Evolutionary conservation across 1,140 invertebrate species (phyloP), one percentile per base, ranked within the genome.

Genomic region (Hormaphis cornu): DNA sequence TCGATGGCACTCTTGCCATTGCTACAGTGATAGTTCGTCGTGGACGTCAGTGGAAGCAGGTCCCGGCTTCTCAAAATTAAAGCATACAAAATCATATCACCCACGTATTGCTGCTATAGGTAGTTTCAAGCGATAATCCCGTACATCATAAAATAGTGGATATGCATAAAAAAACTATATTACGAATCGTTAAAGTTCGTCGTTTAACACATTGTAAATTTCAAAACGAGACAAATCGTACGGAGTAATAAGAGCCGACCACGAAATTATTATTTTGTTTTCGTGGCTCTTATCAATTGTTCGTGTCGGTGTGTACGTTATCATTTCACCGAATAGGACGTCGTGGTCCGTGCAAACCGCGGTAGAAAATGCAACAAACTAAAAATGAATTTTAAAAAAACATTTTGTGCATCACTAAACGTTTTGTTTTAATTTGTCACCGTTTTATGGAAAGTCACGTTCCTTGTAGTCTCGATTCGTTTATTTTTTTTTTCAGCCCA

Each of bases 11-110:
- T 66, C 28, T 66, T 14, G 0, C 61, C 61, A 33, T 50, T 50
- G 6, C 14, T 37, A 24, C 61, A 66, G 0, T 66, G 61, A 9
- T 66, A 66, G 24, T 66, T 66, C 2, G 61, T 66, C 1, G 61
- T 66, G 10, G 61, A 66, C 12, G 61, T 66, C 44, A 66, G 7
- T 4, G 61, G 61, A 35, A 66, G 44, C 1, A 66, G 28, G 18
- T 66, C 61, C 26, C 61, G 61, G 14, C 24, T 66, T 48, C 61
- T 66, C 22, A 66, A 50, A 30, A 66, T 66, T 22, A 66, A 66
- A 30, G 61, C 61, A 50, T 66, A 66, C 3, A 50, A 50, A 66
- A 66, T 66, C 61, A 66, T 66, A 20, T 66, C 61, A 20, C 18
- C 22, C 3, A 46, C 7, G n/a, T 4, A 22, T 2, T 20, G 18